Evolutionary conservation across 2,113 vertebrate genomes (phyloP), one percentile per base, ranked within the genome.

Genomic region (Muscicapa adusta): DNA sequence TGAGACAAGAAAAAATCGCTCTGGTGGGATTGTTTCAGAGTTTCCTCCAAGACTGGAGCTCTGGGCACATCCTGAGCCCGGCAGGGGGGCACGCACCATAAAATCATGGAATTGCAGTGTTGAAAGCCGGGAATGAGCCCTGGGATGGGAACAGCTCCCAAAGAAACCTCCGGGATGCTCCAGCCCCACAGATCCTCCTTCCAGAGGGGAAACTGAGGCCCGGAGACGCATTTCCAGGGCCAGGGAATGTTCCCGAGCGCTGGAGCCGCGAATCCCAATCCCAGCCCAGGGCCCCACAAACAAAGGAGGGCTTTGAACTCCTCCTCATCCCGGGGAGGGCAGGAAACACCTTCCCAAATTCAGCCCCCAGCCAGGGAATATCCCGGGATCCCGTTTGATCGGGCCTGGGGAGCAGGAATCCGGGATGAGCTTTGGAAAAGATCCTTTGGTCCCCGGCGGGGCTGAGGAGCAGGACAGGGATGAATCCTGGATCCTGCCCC

Each of bases 281-380:
- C 54, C 83, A 83, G 83, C 93, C 82, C 79, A 51, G 67, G 89
- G 93, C 73, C 78, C 84, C 70, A 23, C 75, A 36, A 76, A 80
- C 85, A 83, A 76, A 38, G 63, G 91, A 96, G 92, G 58, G 22
- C 92, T 95, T 95, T 94, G 95, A 94, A 93, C 94, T 94, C 95
- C 95, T 94, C 85, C 94, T 95, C 90, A 61, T 40, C 34, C 51
- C 56, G 54, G 85, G 67, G 54, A 76, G 95, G 75, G 88, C 92
- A 93, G 95, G 94, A 92, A 95, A 79, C 80, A 43, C 92, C 90
- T 90, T 51, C 91, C 82, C 80, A 66, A 56, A 43, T 72, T 25
- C 34, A 26, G 92, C 88, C 90, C 93, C 88, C 85, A 90, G 94
- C 88, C 94, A 92, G 89, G 66, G 93, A 92, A 88, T 43, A 14